Evolutionary conservation across 2,888 invertebrate genomes (phyloP).

Genomic region (Cyclophora albipunctata): DNA sequence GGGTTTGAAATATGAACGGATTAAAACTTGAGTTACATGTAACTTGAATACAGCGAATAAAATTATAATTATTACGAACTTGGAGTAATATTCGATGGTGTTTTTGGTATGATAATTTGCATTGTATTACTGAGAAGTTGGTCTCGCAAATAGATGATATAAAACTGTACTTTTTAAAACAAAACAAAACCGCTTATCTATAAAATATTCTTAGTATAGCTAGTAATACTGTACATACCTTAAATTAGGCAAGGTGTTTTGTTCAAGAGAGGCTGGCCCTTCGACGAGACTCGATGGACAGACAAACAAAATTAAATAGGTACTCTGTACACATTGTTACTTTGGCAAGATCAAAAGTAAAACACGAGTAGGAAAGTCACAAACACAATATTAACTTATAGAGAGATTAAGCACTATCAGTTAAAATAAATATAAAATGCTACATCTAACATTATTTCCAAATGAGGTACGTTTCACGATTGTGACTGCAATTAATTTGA

Average conservation of each 20-base stretch:
- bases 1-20: no score
- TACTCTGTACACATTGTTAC: slow-evolving; percentile 51
- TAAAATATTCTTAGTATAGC: slow-evolving; percentile 63
- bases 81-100: no score
- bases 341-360: slow-evolving; percentile 60
- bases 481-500: slow-evolving; percentile 56
- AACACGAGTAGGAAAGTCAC: slow-evolving; percentile 28
- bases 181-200: slow-evolving; percentile 22
- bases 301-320: slow-evolving; percentile 33
- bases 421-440: slow-evolving; percentile 51
- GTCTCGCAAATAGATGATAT: no score
- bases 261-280: slow-evolving; percentile 26
- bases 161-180: slow-evolving; percentile 29
- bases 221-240: slow-evolving; percentile 74
- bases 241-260: slow-evolving; percentile 46
- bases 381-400: slow-evolving; percentile 31
- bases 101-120: no score
- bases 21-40: no score
- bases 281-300: slow-evolving; percentile 25
- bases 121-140: no score
- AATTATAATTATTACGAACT: no score
- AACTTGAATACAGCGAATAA: no score
- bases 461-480: slow-evolving; percentile 73
- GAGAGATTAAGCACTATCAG: slow-evolving; percentile 36
- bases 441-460: slow-evolving; percentile 58